Evolutionary conservation across 1,140 invertebrate species (phyloP).

Genomic region (Tribolium madens): DNA sequence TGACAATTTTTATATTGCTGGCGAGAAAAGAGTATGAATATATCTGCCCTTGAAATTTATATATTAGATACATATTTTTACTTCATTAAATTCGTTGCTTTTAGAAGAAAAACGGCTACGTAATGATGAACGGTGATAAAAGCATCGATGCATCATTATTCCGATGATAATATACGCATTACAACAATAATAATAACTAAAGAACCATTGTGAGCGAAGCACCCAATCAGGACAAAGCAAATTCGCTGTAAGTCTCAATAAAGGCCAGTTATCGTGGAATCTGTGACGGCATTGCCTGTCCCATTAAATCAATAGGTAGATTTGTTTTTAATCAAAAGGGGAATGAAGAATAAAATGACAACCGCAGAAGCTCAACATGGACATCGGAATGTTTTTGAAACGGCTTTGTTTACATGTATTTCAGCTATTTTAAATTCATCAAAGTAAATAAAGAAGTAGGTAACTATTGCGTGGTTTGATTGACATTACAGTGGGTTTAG

Average conservation of each 20-base stretch:
- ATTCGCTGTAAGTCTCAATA: conserved; percentile 20
- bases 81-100: neutral
- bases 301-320: neutral
- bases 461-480: neutral
- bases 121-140: conserved; percentile 5
- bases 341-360: conserved; percentile 14
- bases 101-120: neutral
- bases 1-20: conserved; percentile 39
- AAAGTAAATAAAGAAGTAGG: conserved; percentile 14
- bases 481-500: neutral
- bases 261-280: conserved; percentile 1
- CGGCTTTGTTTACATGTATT: neutral
- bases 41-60: conserved; percentile 25
- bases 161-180: conserved; percentile 5
- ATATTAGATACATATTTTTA: neutral
- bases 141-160: conserved; percentile 4
- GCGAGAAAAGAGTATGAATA: conserved; percentile 33
- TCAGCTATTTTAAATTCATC: neutral
- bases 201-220: neutral
- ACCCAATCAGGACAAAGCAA: conserved; percentile 10
- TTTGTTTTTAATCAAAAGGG: neutral
- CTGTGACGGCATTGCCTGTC: conserved; percentile 1
- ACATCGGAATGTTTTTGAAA: conserved; percentile 22
- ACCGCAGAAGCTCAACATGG: conserved; percentile 10
- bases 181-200: neutral